Evolutionary conservation across 2,888 invertebrate species (phyloP).

Genomic region (Buathra laborator): DNA sequence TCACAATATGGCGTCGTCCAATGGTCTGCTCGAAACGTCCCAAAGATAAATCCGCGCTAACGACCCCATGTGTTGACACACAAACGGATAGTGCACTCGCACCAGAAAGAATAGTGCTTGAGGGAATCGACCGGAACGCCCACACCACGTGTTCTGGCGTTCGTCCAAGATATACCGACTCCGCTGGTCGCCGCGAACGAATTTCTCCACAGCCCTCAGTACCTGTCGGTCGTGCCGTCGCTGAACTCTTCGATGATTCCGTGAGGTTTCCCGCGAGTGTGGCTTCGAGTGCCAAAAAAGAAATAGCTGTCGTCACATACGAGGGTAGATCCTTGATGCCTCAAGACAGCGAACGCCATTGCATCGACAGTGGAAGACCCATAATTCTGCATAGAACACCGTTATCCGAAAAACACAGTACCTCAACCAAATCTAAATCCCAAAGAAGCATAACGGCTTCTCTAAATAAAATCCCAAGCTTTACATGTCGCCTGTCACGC

Average conservation of each 20-base stretch:
- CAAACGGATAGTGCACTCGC: slow-evolving; percentile 63
- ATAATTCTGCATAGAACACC: slow-evolving; percentile 40
- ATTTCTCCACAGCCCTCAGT: slow-evolving; percentile 27
- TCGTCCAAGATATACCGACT: slow-evolving; percentile 48
- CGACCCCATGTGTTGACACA: slow-evolving; percentile 60
- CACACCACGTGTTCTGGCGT: slow-evolving; percentile 59
- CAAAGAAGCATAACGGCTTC: slow-evolving; percentile 34
- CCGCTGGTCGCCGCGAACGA: slow-evolving; percentile 29
- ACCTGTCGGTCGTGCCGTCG: slow-evolving; percentile 44
- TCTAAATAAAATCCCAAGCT: slow-evolving; percentile 28
- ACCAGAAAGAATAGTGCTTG: slow-evolving; percentile 50
- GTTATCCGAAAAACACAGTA: neutral
- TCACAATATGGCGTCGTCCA: slow-evolving; percentile 56
- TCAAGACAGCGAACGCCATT: slow-evolving; percentile 41
- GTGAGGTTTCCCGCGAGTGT: slow-evolving; percentile 23
- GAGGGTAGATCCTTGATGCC: slow-evolving; percentile 10
- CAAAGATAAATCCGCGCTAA: slow-evolving; percentile 67
- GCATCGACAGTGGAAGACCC: slow-evolving; percentile 63
- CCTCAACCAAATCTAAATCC: neutral
- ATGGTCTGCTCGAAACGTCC: slow-evolving; percentile 52
- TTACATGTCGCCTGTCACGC: neutral
- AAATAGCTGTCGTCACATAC: slow-evolving; percentile 48
- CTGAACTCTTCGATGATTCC: slow-evolving; percentile 24
- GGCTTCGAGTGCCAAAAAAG: slow-evolving; percentile 42
- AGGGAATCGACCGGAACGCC: slow-evolving; percentile 45